Evolutionary conservation across 1,140 invertebrate species (phyloP).

Genomic region (Ostrea edulis): DNA sequence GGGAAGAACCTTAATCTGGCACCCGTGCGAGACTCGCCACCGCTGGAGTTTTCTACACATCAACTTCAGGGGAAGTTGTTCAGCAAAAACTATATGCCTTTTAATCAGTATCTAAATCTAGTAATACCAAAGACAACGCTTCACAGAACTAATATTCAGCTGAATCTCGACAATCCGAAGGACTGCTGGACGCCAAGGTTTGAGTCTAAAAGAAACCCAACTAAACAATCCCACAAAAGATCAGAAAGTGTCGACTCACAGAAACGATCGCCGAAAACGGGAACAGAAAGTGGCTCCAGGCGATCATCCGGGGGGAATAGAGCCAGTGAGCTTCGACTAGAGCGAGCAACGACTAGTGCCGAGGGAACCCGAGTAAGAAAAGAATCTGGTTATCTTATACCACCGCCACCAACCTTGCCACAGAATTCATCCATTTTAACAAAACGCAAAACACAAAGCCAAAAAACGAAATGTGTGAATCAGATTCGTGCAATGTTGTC

Average conservation of each 20-base stretch:
- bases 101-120: constrained; percentile 47
- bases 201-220: constrained; percentile 35
- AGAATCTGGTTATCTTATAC: neutral
- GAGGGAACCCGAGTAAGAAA: neutral
- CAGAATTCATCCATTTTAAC: constrained; percentile 27
- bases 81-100: constrained; percentile 11
- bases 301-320: constrained; percentile 30
- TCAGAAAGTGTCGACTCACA: constrained; percentile 35
- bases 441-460: constrained; percentile 33
- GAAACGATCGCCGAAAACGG: neutral
- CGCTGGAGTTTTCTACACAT: neutral
- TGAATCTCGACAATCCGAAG: constrained; percentile 39
- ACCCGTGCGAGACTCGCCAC: constrained; percentile 42
- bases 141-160: constrained; percentile 37
- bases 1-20: constrained; percentile 50
- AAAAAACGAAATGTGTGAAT: constrained; percentile 9
- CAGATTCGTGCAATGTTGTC: constrained; percentile 32
- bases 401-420: constrained; percentile 26
- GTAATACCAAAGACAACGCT: constrained; percentile 50
- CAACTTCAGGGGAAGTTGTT: neutral
- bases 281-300: neutral
- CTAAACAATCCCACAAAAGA: neutral
- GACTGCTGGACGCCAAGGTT: constrained; percentile 40
- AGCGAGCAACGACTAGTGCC: constrained; percentile 34
- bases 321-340: constrained; percentile 12